These are phyloP conservation scores for Zonotrichia leucophrys DNA, from an alignment of 2,113 vertebrate genomes.

Conservation along the genomic window DNA sequence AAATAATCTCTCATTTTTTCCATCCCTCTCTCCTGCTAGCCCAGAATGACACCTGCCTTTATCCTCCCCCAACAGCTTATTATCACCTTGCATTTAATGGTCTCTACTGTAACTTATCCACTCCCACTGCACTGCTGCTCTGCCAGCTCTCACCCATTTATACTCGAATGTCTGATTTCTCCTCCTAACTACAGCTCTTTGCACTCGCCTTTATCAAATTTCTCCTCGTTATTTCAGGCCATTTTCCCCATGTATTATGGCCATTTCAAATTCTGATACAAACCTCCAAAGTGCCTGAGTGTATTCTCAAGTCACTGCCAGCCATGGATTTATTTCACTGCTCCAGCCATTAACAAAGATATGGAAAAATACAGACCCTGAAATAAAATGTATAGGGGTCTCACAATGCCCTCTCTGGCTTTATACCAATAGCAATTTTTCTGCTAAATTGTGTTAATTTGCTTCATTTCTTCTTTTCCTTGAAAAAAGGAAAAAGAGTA, in stretches of 20 bases:
- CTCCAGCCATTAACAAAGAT: neutral
- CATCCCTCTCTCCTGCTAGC: neutral
- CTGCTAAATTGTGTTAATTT: neutral
- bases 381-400: neutral
- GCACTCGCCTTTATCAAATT: neutral
- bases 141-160: slow-evolving; percentile 1
- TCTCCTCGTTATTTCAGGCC: neutral
- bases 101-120: neutral
- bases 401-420: neutral
- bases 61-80: slow-evolving; percentile 21
- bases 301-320: neutral
- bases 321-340: neutral
- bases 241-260: neutral
- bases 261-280: neutral
- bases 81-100: slow-evolving; percentile 4
- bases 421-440: neutral
- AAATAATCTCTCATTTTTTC: neutral
- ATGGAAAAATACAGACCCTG: neutral
- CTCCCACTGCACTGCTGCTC: slow-evolving; percentile 21
- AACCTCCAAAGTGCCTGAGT: neutral
- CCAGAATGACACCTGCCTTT: neutral
- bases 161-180: neutral
- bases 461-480: neutral
- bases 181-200: neutral
- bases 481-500: neutral